Percentiles rank a stretch among this genome's conserved stretches.
These are phyloP conservation scores for Aselliscus stoliczkanus DNA, from an alignment of 2,797 vertebrate genomes.

Conservation along the genomic window DNA sequence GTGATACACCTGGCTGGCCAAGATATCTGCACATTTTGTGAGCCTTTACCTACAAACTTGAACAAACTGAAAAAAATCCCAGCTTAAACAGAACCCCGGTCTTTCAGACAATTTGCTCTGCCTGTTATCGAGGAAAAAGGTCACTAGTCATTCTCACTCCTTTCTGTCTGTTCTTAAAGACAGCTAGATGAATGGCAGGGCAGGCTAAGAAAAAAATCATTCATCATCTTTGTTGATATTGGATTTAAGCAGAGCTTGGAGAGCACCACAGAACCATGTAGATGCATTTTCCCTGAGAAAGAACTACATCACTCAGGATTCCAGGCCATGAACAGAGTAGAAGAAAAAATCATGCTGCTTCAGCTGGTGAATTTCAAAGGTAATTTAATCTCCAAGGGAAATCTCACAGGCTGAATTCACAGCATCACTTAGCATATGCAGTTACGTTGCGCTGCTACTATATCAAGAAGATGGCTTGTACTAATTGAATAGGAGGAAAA, in stretches of 20 bases:
- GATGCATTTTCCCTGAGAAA: background rate
- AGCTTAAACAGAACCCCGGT: background rate
- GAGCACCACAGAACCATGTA: background rate
- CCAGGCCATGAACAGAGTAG: background rate
- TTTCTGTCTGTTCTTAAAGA: background rate
- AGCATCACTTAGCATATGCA: slow-evolving; percentile 11
- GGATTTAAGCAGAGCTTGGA: background rate
- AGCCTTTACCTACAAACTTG: background rate
- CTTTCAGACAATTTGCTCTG: background rate
- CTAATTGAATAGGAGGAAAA: slow-evolving; percentile 16
- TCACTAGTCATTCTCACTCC: background rate
- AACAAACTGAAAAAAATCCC: background rate
- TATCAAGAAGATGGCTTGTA: background rate
- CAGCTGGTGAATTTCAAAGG: slow-evolving; percentile 27
- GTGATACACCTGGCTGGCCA: background rate
- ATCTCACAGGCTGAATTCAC: slow-evolving; percentile 29
- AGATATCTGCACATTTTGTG: background rate
- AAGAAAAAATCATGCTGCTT: slow-evolving; percentile 34
- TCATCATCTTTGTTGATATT: background rate
- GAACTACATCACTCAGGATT: background rate
- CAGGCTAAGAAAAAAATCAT: background rate
- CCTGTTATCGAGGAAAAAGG: background rate
- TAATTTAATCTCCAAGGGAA: slow-evolving; percentile 46
- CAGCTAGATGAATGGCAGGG: background rate
- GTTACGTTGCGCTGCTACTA: slow-evolving; percentile 4